Evolutionary conservation across 2,113 vertebrate species (phyloP).

Genomic region (Limnothrissa miodon): DNA sequence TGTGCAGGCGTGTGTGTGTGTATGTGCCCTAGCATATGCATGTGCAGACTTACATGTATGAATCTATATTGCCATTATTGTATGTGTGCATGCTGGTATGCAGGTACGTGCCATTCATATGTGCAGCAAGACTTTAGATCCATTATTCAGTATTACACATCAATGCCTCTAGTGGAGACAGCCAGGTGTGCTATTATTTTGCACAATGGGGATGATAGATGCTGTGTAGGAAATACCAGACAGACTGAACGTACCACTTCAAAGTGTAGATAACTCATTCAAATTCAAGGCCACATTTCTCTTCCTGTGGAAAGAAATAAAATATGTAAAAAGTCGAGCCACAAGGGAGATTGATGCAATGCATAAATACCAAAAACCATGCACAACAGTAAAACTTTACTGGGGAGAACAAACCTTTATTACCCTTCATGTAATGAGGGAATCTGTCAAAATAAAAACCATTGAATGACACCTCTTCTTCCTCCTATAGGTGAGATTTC

Average conservation of each 20-base stretch:
- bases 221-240: slow-evolving; percentile 27
- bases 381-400: slow-evolving; percentile 2
- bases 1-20: not conserved
- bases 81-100: not conserved
- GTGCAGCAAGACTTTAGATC: not conserved
- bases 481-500: not conserved
- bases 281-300: not conserved
- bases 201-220: not conserved
- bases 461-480: not conserved
- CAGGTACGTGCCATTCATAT: not conserved
- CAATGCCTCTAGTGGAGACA: not conserved
- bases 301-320: not conserved
- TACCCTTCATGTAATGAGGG: not conserved
- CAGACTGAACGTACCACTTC: slow-evolving; percentile 1
- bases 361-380: not conserved
- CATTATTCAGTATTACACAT: not conserved
- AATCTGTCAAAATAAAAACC: not conserved
- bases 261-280: slow-evolving; percentile 17
- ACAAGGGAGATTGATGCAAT: not conserved
- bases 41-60: not conserved
- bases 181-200: not conserved
- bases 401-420: slow-evolving; percentile 1
- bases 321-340: not conserved
- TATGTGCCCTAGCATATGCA: not conserved
- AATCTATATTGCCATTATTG: not conserved